Evolutionary conservation across 2,113 vertebrate genomes (phyloP).

Genomic region (Antigone vipio): DNA sequence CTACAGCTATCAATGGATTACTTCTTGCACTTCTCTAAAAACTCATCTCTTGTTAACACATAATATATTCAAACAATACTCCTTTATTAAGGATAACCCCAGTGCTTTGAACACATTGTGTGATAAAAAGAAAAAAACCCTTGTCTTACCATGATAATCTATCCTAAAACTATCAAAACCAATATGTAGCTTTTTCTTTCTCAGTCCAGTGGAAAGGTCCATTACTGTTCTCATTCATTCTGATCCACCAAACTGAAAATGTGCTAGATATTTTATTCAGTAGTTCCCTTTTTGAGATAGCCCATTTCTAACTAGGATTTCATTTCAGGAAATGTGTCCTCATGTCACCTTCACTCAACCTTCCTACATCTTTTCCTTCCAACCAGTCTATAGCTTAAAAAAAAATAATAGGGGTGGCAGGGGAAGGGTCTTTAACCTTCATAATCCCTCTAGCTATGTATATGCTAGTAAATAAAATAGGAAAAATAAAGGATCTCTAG

Average conservation of each 20-base stretch:
- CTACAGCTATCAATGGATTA: background rate
- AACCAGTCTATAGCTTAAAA: background rate
- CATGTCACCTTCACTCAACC: background rate
- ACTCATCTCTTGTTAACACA: background rate
- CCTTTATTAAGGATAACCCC: background rate
- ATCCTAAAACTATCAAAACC: background rate
- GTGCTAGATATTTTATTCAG: background rate
- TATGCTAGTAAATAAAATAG: background rate
- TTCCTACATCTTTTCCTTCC: background rate
- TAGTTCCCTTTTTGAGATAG: background rate
- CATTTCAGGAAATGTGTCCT: background rate
- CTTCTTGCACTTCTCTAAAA: background rate
- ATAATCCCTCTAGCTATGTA: background rate
- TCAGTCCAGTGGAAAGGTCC: background rate
- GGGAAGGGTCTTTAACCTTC: background rate
- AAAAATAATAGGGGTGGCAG: background rate
- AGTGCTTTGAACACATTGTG: background rate
- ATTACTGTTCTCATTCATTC: background rate
- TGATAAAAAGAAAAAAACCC: background rate
- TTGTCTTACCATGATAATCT: background rate
- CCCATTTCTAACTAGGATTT: background rate
- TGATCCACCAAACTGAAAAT: background rate
- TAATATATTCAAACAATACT: background rate
- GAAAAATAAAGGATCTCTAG: background rate
- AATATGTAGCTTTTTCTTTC: background rate